These are phyloP conservation scores for Symphodus melops DNA, from an alignment of 2,113 vertebrate genomes.

Conservation along the genomic window DNA sequence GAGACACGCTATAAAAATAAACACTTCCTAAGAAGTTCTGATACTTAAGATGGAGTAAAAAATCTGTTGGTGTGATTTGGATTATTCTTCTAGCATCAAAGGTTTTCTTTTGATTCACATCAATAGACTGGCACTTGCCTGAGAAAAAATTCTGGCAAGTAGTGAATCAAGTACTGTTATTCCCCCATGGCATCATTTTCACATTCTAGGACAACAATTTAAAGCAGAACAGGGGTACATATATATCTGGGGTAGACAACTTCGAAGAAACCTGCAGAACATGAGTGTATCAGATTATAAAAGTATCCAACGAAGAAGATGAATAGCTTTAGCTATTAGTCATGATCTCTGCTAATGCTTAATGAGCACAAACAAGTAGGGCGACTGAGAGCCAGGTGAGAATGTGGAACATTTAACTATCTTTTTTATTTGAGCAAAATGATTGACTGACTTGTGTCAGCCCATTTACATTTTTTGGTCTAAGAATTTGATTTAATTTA, in stretches of 20 bases:
- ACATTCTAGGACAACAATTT: slow-evolving; percentile 11
- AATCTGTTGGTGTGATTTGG: neutral
- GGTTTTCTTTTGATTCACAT: neutral
- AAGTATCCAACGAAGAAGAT: neutral
- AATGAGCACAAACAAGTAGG: too few relatives aligned
- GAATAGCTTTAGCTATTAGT: neutral
- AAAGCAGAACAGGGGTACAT: neutral
- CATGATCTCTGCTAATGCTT: too few relatives aligned
- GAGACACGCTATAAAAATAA: neutral
- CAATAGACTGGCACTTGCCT: neutral
- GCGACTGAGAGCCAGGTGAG: too few relatives aligned
- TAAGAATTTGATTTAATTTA: too few relatives aligned
- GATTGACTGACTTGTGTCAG: too few relatives aligned
- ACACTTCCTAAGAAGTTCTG: neutral
- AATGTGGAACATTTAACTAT: too few relatives aligned
- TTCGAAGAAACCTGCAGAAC: neutral
- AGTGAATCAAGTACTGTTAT: slow-evolving; percentile 8
- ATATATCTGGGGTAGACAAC: neutral
- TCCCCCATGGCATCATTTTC: neutral
- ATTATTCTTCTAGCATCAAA: neutral
- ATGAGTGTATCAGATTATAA: neutral
- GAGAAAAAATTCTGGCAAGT: slow-evolving; percentile 12
- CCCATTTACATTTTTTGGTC: too few relatives aligned
- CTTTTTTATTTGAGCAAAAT: too few relatives aligned
- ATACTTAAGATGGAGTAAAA: neutral